Evolutionary conservation across 2,888 invertebrate genomes (phyloP).

Genomic region (Protodeltote pygarga): DNA sequence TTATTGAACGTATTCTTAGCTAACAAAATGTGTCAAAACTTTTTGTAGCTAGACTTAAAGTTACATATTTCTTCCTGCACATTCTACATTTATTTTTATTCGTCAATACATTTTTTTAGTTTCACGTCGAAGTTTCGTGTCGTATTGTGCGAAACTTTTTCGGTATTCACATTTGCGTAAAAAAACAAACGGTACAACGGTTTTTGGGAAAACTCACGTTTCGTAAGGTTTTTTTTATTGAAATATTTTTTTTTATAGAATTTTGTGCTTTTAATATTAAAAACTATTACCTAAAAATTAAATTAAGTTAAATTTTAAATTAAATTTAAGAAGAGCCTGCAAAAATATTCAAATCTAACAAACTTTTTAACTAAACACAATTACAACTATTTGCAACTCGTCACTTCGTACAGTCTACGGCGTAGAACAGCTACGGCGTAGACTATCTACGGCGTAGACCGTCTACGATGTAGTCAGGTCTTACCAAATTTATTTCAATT

Average conservation of each 20-base stretch:
- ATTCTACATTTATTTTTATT: conserved; percentile 21
- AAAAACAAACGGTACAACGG: conserved; percentile 6
- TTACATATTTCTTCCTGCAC: too few relatives aligned
- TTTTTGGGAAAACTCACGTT: background rate
- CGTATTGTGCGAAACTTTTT: conserved; percentile 32
- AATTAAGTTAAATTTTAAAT: too few relatives aligned
- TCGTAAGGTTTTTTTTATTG: background rate
- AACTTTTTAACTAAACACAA: conserved; percentile 16
- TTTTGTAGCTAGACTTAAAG: too few relatives aligned
- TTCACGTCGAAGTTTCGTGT: conserved; percentile 14
- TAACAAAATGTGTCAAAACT: too few relatives aligned
- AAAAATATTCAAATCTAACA: conserved; percentile 7
- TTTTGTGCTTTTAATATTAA: too few relatives aligned
- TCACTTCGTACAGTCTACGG: conserved; percentile 16
- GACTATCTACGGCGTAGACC: conserved; percentile 15
- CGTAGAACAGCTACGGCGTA: conserved; percentile 16
- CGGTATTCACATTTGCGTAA: conserved; percentile 12
- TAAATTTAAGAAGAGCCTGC: too few relatives aligned
- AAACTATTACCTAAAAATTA: too few relatives aligned
- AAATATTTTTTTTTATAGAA: too few relatives aligned
- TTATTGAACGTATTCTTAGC: too few relatives aligned
- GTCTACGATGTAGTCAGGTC: conserved; percentile 21
- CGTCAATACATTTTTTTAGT: conserved; percentile 25
- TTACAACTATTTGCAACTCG: conserved; percentile 8
- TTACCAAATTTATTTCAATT: conserved; percentile 25